phyloP scores from a whole-genome alignment of 2,113 vertebrate species.

The Apaloderma vittatum region DNA sequence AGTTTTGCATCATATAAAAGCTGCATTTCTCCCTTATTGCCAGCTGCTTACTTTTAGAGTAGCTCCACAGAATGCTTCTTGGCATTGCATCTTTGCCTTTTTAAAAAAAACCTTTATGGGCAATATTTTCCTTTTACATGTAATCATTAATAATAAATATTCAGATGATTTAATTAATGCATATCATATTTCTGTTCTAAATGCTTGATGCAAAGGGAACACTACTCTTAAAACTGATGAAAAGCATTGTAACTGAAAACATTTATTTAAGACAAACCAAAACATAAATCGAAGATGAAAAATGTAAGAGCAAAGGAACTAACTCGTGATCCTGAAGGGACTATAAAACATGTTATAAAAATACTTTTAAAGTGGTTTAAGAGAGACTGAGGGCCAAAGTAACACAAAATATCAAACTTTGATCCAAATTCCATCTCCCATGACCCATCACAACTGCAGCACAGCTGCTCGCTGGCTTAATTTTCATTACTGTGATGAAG shows the following conservation, averaged over 20 bases:
- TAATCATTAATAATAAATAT: not conserved
- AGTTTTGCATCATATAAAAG: not conserved
- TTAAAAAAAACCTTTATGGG: not conserved
- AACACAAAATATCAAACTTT: not conserved
- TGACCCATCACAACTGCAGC: not conserved
- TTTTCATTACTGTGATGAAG: not conserved
- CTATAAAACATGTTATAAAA: conserved; percentile 33
- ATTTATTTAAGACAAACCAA: conserved; percentile 1
- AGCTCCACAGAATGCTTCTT: not conserved
- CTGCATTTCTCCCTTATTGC: not conserved
- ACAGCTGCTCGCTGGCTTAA: not conserved
- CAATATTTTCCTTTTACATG: not conserved
- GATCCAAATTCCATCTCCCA: not conserved
- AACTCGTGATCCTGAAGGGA: not conserved
- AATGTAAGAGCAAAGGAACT: not conserved
- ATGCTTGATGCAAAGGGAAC: not conserved
- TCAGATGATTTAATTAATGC: not conserved
- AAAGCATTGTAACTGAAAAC: not conserved
- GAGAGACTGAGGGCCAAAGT: not conserved
- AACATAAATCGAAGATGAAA: not conserved
- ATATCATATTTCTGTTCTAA: not conserved
- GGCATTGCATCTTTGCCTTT: not conserved
- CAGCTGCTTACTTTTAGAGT: not conserved
- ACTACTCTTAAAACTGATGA: not conserved
- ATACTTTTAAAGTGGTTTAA: conserved; percentile 19